phyloP scores from a whole-genome alignment of 2,888 invertebrate genomes.

The Merodon equestris region DNA sequence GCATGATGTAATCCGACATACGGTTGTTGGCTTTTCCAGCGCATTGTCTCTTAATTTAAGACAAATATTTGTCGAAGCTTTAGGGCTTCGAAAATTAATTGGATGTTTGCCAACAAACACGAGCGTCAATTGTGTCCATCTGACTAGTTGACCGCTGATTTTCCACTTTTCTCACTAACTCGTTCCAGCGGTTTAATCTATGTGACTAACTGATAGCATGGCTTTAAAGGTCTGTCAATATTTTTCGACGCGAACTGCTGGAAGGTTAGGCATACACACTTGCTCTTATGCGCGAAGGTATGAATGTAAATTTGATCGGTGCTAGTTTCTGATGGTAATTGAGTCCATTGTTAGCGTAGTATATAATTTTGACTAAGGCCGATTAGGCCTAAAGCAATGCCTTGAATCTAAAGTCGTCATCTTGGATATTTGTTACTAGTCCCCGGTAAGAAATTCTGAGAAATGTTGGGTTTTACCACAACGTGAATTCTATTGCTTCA shows the following conservation, averaged over 20 bases:
- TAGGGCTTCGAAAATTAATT: constrained; percentile 56
- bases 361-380: no score
- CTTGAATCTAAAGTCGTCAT: constrained; percentile 1
- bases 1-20: constrained; percentile 53
- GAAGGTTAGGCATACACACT: constrained; percentile 29
- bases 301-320: constrained; percentile 48
- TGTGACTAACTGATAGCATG: constrained; percentile 23
- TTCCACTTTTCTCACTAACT: constrained; percentile 55
- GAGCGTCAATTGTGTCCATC: neutral
- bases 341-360: constrained; percentile 25
- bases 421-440: neutral
- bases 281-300: constrained; percentile 22
- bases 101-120: constrained; percentile 53
- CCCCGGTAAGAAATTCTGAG: no score
- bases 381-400: constrained; percentile 38
- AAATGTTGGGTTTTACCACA: no score
- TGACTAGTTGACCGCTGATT: constrained; percentile 31
- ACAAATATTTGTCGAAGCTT: constrained; percentile 59
- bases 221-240: constrained; percentile 29
- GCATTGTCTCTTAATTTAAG: constrained; percentile 58
- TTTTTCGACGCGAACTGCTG: constrained; percentile 1
- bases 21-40: constrained; percentile 50
- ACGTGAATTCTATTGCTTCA: neutral
- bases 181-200: constrained; percentile 24
- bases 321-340: constrained; percentile 28